Evolutionary conservation across 2,888 invertebrate species (phyloP).

Genomic region (Pollenia labialis): DNA sequence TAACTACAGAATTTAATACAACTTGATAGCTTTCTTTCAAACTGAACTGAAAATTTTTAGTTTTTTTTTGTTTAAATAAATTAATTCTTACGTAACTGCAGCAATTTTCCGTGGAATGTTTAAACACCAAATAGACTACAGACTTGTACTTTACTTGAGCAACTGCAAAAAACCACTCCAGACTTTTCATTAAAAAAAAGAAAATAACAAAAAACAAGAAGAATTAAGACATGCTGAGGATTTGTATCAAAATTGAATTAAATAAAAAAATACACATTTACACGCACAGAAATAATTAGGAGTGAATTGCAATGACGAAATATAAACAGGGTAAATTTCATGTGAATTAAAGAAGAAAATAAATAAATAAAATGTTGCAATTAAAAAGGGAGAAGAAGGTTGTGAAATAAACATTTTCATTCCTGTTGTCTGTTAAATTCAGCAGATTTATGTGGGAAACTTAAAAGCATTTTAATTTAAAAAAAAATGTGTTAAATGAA

Average conservation of each 20-base stretch:
- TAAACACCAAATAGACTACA: constrained; percentile 21
- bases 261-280: not conserved
- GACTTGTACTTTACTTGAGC: constrained; percentile 1
- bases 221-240: constrained; percentile 7
- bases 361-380: not conserved
- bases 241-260: constrained; percentile 15
- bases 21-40: constrained; percentile 2
- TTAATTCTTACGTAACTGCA: constrained; percentile 54
- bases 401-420: constrained; percentile 1
- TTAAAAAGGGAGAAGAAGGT: not conserved
- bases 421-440: constrained; percentile 3
- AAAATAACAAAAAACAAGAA: constrained; percentile 15
- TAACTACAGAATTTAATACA: constrained; percentile 39
- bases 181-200: constrained; percentile 4
- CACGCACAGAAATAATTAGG: not conserved
- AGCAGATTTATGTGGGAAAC: constrained; percentile 55
- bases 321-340: constrained; percentile 21
- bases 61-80: constrained; percentile 9
- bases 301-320: constrained; percentile 23
- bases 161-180: constrained; percentile 14
- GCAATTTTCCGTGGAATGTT: constrained; percentile 46
- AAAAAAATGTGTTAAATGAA: constrained; percentile 11
- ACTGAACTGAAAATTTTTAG: constrained; percentile 4
- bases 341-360: constrained; percentile 20
- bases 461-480: constrained; percentile 7